Percentiles rank a stretch among this genome's conserved stretches.
Evolutionary conservation across 2,113 vertebrate species (phyloP).

Genomic region (Nipponia nippon): DNA sequence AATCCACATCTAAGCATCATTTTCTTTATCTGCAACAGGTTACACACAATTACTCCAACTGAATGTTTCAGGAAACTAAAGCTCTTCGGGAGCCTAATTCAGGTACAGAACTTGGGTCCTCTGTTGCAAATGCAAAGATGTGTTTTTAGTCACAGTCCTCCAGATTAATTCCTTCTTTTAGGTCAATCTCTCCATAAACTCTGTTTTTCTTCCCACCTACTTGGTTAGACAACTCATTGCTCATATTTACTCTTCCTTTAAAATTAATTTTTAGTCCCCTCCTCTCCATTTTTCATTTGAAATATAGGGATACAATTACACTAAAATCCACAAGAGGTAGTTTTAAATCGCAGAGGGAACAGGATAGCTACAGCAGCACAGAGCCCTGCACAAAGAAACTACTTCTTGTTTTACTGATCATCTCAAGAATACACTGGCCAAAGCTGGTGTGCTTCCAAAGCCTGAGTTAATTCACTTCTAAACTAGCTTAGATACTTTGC

Average conservation of each 20-base stretch:
- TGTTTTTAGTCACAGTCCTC: neutral
- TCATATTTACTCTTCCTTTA: neutral
- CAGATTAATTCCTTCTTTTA: neutral
- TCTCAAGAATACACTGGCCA: neutral
- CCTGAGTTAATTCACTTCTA: neutral
- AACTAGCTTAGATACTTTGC: neutral
- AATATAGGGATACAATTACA: neutral
- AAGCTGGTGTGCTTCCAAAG: neutral
- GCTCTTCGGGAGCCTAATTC: neutral
- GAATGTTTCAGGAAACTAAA: neutral
- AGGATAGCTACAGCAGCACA: neutral
- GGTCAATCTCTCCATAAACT: neutral
- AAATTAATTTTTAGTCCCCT: neutral
- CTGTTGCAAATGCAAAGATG: neutral
- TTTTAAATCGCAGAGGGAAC: neutral
- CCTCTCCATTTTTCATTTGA: neutral
- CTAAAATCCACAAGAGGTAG: neutral
- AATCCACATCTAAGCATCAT: neutral
- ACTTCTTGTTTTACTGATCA: neutral
- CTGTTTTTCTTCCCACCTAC: neutral
- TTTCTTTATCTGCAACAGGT: neutral
- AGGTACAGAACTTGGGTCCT: neutral
- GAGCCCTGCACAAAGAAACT: neutral
- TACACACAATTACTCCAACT: neutral
- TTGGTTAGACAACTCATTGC: neutral